A percentile compares a stretch with the other conserved stretches of the same genome.
Conservation (phyloP, 2,797 vertebrate species). For the Pantherophis vulpinus region DNA sequence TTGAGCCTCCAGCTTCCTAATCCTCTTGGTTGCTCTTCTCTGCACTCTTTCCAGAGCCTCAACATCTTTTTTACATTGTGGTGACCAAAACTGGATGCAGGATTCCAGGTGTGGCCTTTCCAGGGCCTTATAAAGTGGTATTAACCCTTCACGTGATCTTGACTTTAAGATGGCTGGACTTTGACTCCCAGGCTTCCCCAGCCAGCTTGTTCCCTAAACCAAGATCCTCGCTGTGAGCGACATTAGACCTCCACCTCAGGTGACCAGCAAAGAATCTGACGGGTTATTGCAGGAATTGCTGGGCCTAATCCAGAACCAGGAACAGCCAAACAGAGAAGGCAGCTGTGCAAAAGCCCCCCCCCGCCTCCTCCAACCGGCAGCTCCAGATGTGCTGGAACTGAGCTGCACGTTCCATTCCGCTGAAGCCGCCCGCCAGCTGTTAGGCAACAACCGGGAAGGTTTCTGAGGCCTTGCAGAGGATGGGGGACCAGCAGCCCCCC, state of each 20-base stretch:
- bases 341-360: neutral
- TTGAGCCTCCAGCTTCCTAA: no score
- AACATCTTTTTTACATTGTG: neutral
- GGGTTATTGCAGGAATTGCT: neutral
- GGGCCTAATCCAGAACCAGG: neutral
- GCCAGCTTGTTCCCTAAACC: neutral
- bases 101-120: neutral
- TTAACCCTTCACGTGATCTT: neutral
- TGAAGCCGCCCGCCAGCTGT: neutral
- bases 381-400: slow-evolving; percentile 19
- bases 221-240: neutral
- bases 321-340: neutral
- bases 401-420: neutral
- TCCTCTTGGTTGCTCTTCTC: no score
- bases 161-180: neutral
- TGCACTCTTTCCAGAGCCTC: no score
- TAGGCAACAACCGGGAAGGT: neutral
- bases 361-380: neutral
- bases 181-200: neutral
- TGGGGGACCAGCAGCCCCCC: neutral
- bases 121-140: neutral
- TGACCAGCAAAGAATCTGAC: neutral
- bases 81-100: neutral
- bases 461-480: neutral
- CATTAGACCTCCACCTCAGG: no score